Evolutionary conservation across 2,888 invertebrate genomes (phyloP).

Genomic region (Oscheius myriophilus): DNA sequence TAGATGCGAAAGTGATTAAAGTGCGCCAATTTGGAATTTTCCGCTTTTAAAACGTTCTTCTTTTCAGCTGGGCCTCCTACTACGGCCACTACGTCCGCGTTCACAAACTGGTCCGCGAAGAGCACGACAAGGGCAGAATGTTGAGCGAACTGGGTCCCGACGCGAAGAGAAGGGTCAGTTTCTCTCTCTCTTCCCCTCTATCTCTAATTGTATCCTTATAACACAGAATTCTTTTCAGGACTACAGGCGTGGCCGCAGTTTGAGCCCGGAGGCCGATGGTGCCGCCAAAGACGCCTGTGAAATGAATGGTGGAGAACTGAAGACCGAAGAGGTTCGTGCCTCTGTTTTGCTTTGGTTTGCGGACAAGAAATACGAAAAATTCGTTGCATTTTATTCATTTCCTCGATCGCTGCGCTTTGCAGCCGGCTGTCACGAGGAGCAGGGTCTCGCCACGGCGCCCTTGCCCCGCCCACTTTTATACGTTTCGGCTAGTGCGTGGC

Average conservation of each 20-base stretch:
- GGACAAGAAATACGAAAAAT: too few relatives aligned
- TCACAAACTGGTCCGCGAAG: slow-evolving; percentile 9
- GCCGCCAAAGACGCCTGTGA: neutral
- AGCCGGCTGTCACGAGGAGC: neutral
- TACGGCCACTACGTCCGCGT: slow-evolving; percentile 2
- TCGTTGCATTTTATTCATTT: too few relatives aligned
- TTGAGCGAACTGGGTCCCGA: too few relatives aligned
- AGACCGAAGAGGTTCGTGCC: neutral
- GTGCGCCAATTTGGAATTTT: too few relatives aligned
- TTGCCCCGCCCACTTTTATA: neutral
- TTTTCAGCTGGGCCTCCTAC: slow-evolving; percentile 13
- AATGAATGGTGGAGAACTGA: neutral
- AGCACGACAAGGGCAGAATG: slow-evolving; percentile 9
- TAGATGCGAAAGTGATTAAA: too few relatives aligned
- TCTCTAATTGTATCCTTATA: too few relatives aligned
- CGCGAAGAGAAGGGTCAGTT: too few relatives aligned
- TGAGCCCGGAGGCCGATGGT: neutral
- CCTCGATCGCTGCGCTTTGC: too few relatives aligned
- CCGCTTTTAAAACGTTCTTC: neutral
- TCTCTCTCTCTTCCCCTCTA: too few relatives aligned
- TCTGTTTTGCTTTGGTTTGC: too few relatives aligned
- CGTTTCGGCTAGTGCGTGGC: too few relatives aligned
- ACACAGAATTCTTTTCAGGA: too few relatives aligned
- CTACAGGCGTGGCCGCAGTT: slow-evolving; percentile 8
- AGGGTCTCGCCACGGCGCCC: neutral